Percentiles rank a stretch among this genome's conserved stretches.
Evolutionary conservation across 2,888 invertebrate species (phyloP).

Genomic region (Fragum whitleyi): DNA sequence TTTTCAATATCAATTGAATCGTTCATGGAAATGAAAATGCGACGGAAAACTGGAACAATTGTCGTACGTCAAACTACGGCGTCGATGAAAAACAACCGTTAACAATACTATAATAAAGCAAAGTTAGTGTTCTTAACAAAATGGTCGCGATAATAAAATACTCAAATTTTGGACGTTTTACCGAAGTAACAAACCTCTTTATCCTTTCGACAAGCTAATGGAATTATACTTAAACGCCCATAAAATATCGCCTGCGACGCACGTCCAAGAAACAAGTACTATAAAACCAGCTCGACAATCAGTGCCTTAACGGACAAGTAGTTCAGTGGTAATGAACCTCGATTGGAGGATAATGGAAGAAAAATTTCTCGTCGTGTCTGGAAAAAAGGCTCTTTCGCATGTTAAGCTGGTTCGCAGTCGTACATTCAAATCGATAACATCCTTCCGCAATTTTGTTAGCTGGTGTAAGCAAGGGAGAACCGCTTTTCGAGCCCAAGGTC

Average conservation of each 20-base stretch:
- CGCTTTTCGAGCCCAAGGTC: no score
- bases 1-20: no score
- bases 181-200: background rate
- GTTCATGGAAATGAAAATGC: no score
- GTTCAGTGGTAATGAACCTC: slow-evolving; percentile 8
- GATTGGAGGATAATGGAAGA: slow-evolving; percentile 10
- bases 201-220: background rate
- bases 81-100: no score
- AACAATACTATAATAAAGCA: no score
- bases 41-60: no score
- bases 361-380: background rate
- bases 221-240: slow-evolving; percentile 38
- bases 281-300: slow-evolving; percentile 13
- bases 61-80: no score
- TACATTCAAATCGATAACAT: no score
- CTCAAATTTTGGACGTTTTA: background rate
- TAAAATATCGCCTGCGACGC: slow-evolving; percentile 30
- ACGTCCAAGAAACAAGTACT: slow-evolving; percentile 29
- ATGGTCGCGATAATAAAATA: background rate
- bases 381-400: no score
- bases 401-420: no score
- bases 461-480: no score
- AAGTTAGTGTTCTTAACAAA: background rate
- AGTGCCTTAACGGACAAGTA: slow-evolving; percentile 22
- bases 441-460: no score